phyloP scores from a whole-genome alignment of 2,888 invertebrate genomes.

The Magallana nippona region DNA sequence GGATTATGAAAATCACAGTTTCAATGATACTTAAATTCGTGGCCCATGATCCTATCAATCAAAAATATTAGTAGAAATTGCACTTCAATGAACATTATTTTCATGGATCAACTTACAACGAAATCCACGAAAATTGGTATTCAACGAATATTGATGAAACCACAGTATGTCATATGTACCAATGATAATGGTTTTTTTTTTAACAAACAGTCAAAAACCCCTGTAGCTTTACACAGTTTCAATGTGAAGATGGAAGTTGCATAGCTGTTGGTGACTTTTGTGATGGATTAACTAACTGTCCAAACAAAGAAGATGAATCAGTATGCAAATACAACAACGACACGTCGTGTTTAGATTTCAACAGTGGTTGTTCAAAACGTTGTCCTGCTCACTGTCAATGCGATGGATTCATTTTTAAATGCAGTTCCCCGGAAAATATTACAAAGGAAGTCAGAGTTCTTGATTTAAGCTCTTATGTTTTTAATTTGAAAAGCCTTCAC shows the following conservation, averaged over 20 bases:
- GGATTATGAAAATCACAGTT: no score
- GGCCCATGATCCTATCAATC: no score
- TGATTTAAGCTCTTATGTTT: conserved; percentile 8
- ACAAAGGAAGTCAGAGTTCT: conserved; percentile 8
- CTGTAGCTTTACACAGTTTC: neutral
- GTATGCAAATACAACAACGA: neutral
- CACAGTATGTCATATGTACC: no score
- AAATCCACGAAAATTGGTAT: no score
- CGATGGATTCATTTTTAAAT: neutral
- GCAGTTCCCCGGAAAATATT: neutral
- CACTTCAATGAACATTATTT: no score
- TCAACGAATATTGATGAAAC: no score
- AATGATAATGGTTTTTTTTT: no score
- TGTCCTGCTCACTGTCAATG: neutral
- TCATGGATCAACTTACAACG: no score
- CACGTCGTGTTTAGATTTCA: neutral
- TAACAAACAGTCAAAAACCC: neutral
- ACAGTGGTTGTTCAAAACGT: neutral
- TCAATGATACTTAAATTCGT: no score
- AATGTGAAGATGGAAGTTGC: conserved; percentile 8
- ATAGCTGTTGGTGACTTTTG: neutral
- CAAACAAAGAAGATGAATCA: neutral
- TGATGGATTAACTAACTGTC: neutral
- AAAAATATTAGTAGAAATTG: no score
- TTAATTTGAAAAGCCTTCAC: neutral